Percentiles rank a stretch among this genome's conserved stretches.
Conservation (phyloP, 2,113 vertebrate species). For the Astatotilapia flaviijosephi region DNA sequence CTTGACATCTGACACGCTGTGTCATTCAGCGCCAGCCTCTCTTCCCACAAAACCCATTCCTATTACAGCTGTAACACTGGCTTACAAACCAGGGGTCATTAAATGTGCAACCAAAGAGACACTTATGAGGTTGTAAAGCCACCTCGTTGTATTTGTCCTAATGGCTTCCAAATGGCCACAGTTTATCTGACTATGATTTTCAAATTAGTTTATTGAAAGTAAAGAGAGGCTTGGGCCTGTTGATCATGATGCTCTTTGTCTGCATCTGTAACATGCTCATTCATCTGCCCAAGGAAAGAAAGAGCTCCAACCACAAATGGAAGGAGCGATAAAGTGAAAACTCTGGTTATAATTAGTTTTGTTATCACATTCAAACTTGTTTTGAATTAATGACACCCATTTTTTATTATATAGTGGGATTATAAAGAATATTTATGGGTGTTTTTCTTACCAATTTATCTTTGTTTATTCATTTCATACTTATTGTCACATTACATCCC, state of each 20-base stretch:
- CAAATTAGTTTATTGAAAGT: slow-evolving; percentile 56
- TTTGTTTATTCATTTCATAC: not conserved
- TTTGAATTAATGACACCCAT: not conserved
- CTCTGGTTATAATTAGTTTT: not conserved
- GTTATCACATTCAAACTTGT: not conserved
- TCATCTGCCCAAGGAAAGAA: slow-evolving; percentile 1
- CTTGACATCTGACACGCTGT: not conserved
- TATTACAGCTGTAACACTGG: slow-evolving; percentile 21
- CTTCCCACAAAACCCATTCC: slow-evolving; percentile 29
- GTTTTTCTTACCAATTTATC: not conserved
- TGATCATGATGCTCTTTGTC: slow-evolving; percentile 21
- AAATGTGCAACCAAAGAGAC: slow-evolving; percentile 48
- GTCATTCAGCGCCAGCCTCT: not conserved
- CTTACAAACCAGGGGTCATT: slow-evolving; percentile 57
- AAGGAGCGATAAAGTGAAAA: not conserved
- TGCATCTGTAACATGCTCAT: not conserved
- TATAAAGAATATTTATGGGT: rapidly evolving
- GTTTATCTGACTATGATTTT: slow-evolving; percentile 59
- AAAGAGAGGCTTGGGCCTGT: slow-evolving; percentile 41
- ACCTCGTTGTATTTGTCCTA: slow-evolving; percentile 43
- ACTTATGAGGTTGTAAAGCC: slow-evolving; percentile 53
- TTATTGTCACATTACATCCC: not conserved
- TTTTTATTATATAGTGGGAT: not conserved
- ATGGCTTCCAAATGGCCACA: slow-evolving; percentile 58
- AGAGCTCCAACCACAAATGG: not conserved